Percentiles rank a stretch among this genome's conserved stretches.
Evolutionary conservation across 2,113 vertebrate genomes (phyloP).

Genomic region (Rhodinocichla rosea): DNA sequence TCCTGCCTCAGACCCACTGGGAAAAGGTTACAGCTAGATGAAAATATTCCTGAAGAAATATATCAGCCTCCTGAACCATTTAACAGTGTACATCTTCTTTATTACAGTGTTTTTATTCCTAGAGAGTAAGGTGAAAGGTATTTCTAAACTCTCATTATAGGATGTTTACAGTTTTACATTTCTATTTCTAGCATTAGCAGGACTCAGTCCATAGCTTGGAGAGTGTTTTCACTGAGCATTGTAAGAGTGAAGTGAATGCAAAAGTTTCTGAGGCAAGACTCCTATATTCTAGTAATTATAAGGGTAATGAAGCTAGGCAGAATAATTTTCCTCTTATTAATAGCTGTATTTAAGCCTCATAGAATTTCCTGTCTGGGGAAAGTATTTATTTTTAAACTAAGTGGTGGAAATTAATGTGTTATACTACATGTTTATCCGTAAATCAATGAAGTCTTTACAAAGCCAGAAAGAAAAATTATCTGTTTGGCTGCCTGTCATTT

Average conservation of each 20-base stretch:
- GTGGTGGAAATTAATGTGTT: neutral
- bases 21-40: neutral
- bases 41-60: slow-evolving; percentile 10
- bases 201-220: neutral
- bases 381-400: slow-evolving; percentile 10
- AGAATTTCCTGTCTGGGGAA: neutral
- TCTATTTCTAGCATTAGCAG: neutral
- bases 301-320: slow-evolving; percentile 4
- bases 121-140: neutral
- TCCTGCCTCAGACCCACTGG: neutral
- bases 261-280: neutral
- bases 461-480: neutral
- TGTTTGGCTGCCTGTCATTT: neutral
- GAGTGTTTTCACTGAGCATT: neutral
- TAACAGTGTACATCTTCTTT: neutral
- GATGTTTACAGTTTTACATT: neutral
- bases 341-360: neutral
- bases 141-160: neutral
- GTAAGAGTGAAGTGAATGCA: neutral
- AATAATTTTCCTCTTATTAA: slow-evolving; percentile 15
- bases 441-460: neutral
- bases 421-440: neutral
- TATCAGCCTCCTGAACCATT: neutral
- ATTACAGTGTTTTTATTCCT: neutral
- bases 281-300: neutral